Evolutionary conservation across 92 coral and sea anemone species (phyloP), one percentile per base, ranked within the genome.

Genomic region (Paramuricea clavata): DNA sequence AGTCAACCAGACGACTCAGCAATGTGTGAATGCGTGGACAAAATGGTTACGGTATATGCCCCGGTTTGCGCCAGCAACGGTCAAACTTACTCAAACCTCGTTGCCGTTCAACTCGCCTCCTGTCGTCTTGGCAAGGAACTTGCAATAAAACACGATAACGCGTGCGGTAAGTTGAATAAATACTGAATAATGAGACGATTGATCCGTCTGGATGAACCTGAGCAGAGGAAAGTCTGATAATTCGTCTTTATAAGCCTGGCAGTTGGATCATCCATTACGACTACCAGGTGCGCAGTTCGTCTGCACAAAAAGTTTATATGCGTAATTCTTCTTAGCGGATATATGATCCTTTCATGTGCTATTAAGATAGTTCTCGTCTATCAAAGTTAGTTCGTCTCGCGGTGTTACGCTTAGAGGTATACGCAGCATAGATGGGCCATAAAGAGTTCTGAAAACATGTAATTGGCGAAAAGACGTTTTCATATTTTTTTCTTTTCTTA

Each of bases 1-100:
- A 91, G 94, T 50, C 92, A 94, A 30, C 86, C 86, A 35, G 92
- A 97, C 57, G 99, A 95, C 57, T 84, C 87, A 27, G 92, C 93
- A n/a, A 42, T 65, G 47, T 97, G 99, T 76, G 88, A 85, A 64
- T 97, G 99, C 54, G 90, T 67, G 52, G 93, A 93, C 1, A 87
- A 76, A n/a, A 9, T 41, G 19, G 3, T 1, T 2, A 35, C 34
- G 16, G 60, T 0, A 15, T 59, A 33, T 54, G 57, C 21, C 8
- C 73, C 72, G 17, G 39, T 79, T 25, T 79, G 84, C 35, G 84
- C 52, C 5, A 79, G 56, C 25, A 67, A 79, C 60, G 84, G 84
- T 57, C 84, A 60, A 39, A 79, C 84, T 8, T 79, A 79, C 31
- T 33, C 73, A 11, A 61, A 61, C 36, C 84, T 79, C 16, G 73